Evolutionary conservation across 2,797 vertebrate species (phyloP), one percentile per base, ranked within the genome.

Genomic region (Pterois miles): DNA sequence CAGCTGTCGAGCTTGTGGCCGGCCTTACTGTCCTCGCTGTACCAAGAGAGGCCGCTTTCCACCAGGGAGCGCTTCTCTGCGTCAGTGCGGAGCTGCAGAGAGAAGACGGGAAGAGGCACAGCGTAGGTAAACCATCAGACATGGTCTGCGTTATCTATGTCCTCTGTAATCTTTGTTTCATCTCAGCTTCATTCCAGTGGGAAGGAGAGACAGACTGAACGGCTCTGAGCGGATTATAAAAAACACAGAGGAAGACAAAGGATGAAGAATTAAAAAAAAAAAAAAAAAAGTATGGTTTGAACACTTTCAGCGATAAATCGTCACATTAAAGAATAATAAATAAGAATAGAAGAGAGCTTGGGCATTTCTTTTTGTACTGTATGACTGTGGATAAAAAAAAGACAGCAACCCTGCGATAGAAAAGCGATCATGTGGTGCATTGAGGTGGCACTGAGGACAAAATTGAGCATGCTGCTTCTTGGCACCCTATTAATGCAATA

Each of bases 11-110:
- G 86, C 81, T 97, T 98, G 78, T 95, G 95, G 50, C 93, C 80
- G 0, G 77, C 89, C 75, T 98, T 98, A 52, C 97, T 96, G 11
- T 99, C 98, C 65, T 99, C 97, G 0, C 97, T 96, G 92, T 98
- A 98, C 98, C 98, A 99, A 77, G 95, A 98, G 70, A 99, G 95
- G 18, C 98, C 98, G 0, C 98, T 99, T 91, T 99, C 98, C 1
- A 94, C 98, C 94, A 99, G 92, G 0, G 97, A 99, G 77, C 98
- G 97, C 89, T 99, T 99, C 93, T 99, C 98, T 0, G 98, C 98
- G 91, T 99, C 98, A 0, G 98, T 99, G 84, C 98, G 97, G 65
- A 99, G 95, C 98, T 99, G 90, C 46, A 69, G 57, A 22, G 59
- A 63, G 65, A 83, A 22, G 33, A 73, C 69, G 57, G 43, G 43